A percentile compares a stretch with the other conserved stretches of the same genome.
These are phyloP conservation scores for Eupithecia inturbata DNA, from an alignment of 2,888 invertebrate species.

Conservation along the genomic window DNA sequence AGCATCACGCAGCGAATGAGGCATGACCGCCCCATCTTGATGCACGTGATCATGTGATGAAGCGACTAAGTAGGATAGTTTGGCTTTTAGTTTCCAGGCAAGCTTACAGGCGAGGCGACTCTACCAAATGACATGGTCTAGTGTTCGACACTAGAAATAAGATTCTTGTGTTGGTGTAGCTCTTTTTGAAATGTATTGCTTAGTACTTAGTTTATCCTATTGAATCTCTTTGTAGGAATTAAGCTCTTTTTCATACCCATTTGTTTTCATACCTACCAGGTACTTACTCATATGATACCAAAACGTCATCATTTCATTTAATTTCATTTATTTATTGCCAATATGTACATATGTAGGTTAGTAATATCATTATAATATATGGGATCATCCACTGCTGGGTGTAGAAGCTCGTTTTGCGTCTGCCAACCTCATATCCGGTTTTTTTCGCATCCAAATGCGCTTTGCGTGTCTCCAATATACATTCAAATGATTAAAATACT, in stretches of 20 bases:
- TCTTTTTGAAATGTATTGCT: no score
- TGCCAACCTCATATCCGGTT: not conserved
- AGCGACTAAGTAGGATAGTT: not conserved
- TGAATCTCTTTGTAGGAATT: no score
- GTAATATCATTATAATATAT: not conserved
- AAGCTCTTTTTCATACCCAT: not conserved
- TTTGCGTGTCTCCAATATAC: not conserved
- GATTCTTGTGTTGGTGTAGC: no score
- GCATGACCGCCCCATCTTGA: conserved; percentile 61
- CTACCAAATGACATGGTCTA: not conserved
- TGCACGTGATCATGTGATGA: conserved; percentile 56
- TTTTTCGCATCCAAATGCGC: not conserved
- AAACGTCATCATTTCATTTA: not conserved
- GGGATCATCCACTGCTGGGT: not conserved
- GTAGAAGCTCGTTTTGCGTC: not conserved
- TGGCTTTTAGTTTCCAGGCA: not conserved
- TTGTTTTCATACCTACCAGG: no score
- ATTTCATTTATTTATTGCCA: no score
- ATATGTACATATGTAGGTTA: no score
- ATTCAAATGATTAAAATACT: not conserved
- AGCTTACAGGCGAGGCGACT: not conserved
- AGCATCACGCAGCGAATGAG: conserved; percentile 38
- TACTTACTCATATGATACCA: no score
- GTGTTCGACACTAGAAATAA: no score
- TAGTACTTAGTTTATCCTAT: no score